These are phyloP conservation scores for Drosophila sucinea DNA, from an alignment of 1,140 invertebrate species.

Conservation along the genomic window DNA sequence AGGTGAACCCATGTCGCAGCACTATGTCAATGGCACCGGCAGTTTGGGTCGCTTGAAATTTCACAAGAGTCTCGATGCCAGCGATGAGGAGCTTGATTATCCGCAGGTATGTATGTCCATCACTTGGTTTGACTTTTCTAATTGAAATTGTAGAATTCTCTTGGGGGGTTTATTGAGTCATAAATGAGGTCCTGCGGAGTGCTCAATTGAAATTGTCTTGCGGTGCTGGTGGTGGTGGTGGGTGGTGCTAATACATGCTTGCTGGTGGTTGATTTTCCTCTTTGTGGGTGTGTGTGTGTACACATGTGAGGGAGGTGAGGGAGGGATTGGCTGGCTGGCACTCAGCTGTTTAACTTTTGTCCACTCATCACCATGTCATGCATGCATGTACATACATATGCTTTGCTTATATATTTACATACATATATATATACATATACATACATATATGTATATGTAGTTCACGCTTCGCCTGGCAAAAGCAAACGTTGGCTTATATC, in stretches of 20 bases:
- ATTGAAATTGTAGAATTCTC: slow-evolving; percentile 32
- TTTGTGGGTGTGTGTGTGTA: neutral
- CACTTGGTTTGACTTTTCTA: slow-evolving; percentile 1
- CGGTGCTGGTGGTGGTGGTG: slow-evolving; percentile 19
- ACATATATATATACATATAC: neutral
- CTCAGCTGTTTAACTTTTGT: slow-evolving; percentile 71
- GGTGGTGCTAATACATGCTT: slow-evolving; percentile 15
- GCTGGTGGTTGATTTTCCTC: slow-evolving; percentile 3
- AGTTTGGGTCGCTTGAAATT: slow-evolving; percentile 78
- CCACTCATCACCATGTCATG: slow-evolving; percentile 46
- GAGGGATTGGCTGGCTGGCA: slow-evolving; percentile 33
- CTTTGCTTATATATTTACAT: neutral
- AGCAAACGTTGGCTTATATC: slow-evolving; percentile 31
- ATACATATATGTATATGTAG: slow-evolving; percentile 15
- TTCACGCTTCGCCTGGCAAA: slow-evolving; percentile 72
- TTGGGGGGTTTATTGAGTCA: slow-evolving; percentile 60
- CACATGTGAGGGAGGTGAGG: slow-evolving; percentile 16
- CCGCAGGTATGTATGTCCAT: slow-evolving; percentile 66
- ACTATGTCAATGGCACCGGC: slow-evolving; percentile 79
- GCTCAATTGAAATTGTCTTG: slow-evolving; percentile 77
- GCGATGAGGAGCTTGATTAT: slow-evolving; percentile 80
- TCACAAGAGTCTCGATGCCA: slow-evolving; percentile 78
- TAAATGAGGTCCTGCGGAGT: slow-evolving; percentile 72
- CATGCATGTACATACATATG: slow-evolving; percentile 12
- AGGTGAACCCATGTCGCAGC: slow-evolving; percentile 24